phyloP scores from a whole-genome alignment of 1,140 invertebrate genomes.

The Brachionus manjavacas region DNA sequence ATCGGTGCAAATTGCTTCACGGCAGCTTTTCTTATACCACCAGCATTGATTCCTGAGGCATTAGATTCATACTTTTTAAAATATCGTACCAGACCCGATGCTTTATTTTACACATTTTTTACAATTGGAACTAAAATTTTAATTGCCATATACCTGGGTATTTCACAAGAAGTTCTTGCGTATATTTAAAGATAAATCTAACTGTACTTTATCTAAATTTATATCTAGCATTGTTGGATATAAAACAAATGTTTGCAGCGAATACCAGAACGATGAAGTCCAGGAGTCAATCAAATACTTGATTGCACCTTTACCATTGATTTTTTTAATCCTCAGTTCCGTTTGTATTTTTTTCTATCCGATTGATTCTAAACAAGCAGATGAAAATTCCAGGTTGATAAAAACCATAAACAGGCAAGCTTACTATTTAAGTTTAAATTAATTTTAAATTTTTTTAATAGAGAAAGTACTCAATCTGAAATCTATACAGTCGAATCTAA shows the following conservation, averaged over 20 bases:
- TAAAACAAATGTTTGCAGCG: not conserved
- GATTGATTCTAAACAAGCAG: conserved; percentile 19
- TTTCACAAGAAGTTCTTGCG: conserved; percentile 33
- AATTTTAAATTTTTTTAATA: not conserved
- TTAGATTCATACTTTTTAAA: conserved; percentile 32
- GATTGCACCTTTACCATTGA: not conserved
- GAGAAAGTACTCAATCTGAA: not conserved
- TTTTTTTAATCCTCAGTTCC: not conserved
- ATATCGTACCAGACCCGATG: conserved; percentile 13
- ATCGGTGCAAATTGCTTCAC: conserved; percentile 16
- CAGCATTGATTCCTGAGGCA: conserved; percentile 14
- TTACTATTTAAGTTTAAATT: not conserved
- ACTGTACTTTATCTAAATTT: not conserved
- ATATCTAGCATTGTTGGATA: not conserved
- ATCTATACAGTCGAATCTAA: not conserved
- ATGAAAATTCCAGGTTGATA: not conserved
- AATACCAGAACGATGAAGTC: not conserved
- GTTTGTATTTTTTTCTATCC: conserved; percentile 23
- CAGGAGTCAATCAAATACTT: not conserved
- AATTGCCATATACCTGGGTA: conserved; percentile 20
- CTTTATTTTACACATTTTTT: conserved; percentile 38
- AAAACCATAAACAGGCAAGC: not conserved
- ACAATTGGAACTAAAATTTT: conserved; percentile 25
- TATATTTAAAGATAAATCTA: not conserved
- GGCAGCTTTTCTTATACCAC: not conserved